Evolutionary conservation across 1,140 invertebrate species (phyloP).

Genomic region (Berghia stephanieae): DNA sequence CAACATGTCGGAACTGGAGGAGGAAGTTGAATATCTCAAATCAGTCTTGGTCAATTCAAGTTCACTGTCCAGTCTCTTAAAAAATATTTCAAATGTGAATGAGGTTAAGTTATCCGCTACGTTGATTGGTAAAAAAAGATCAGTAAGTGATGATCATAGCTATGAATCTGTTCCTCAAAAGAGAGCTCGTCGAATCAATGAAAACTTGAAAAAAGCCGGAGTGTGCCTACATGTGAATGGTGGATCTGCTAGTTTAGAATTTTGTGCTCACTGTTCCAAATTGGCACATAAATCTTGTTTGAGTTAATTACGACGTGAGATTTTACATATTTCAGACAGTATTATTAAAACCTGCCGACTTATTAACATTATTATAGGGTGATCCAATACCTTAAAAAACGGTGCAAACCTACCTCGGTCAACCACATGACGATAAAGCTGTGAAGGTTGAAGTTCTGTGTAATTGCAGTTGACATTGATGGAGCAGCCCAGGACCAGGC

Average conservation of each 20-base stretch:
- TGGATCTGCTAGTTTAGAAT: slow-evolving; percentile 55
- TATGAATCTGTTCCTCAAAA: slow-evolving; percentile 34
- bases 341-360: no score
- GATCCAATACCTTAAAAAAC: no score
- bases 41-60: slow-evolving; percentile 61
- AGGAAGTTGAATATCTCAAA: slow-evolving; percentile 59
- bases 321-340: no score
- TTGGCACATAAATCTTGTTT: slow-evolving; percentile 30
- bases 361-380: no score
- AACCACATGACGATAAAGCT: no score
- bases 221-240: slow-evolving; percentile 62
- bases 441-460: no score
- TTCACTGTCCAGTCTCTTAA: slow-evolving; percentile 51
- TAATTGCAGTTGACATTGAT: no score
- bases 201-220: slow-evolving; percentile 39
- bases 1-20: slow-evolving; percentile 41
- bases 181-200: not conserved
- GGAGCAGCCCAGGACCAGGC: no score
- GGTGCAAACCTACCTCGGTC: no score
- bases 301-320: no score
- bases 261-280: slow-evolving; percentile 50
- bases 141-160: slow-evolving; percentile 46
- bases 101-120: slow-evolving; percentile 52
- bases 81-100: slow-evolving; percentile 55
- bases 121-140: slow-evolving; percentile 41